Evolutionary conservation across 2,797 vertebrate species (phyloP), one percentile per base, ranked within the genome.

Genomic region (Tachyglossus aculeatus): DNA sequence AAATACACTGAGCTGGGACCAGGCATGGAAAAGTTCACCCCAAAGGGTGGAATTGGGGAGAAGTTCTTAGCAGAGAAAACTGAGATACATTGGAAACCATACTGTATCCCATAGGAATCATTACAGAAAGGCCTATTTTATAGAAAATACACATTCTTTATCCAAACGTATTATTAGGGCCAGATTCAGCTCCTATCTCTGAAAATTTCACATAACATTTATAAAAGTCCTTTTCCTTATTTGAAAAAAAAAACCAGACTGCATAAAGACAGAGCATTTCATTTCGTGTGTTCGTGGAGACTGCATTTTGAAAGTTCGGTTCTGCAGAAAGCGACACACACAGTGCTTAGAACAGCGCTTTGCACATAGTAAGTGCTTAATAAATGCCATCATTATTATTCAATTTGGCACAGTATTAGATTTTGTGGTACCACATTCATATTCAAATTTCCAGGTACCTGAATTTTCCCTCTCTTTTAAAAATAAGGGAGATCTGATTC

Each of bases 31-130:
- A 82, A 43, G 68, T 74, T 84, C 70, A 77, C 50, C 67, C 54
- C 41, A 53, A 77, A 80, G 72, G 48, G 73, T 77, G 74, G 62
- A 81, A 81, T 77, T 77, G 79, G 52, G 43, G 78, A 63, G 77
- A 82, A 81, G 60, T 81, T 67, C 59, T 63, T 75, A 62, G 57
- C 69, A 81, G 70, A 80, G 80, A 82, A 31, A 21, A 57, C 62
- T 67, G 4, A 47, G 37, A 52, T 59, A 62, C 71, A 79, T 81
- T 70, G 33, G 31, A 72, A 79, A 81, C 60, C 80, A 81, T 32
- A 84, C 44, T 77, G 69, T 50, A 68, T 74, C 78, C 58, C 24
- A 68, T 55, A 31, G 63, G 44, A 68, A 40, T 71, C 60, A 61
- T 55, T 70, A 53, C 64, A 44, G 43, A 77, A 66, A 65, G 62